These are phyloP conservation scores for Muntiacus muntjak DNA, from an alignment of 2,113 vertebrate genomes.

Conservation along the genomic window DNA sequence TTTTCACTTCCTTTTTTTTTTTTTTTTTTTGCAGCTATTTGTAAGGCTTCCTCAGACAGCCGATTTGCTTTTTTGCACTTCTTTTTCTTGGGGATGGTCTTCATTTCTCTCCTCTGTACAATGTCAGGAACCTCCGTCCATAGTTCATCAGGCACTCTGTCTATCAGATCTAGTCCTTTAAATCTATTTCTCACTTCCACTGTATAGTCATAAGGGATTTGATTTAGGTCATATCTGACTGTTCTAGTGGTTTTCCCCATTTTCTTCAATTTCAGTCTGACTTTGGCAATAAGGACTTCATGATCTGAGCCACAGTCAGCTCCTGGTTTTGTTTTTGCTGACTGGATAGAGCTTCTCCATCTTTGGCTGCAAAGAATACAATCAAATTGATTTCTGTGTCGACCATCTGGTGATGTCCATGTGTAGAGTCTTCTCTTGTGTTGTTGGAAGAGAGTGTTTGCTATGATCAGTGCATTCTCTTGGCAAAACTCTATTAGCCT, in stretches of 20 bases:
- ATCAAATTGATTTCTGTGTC: background rate
- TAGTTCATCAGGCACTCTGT: background rate
- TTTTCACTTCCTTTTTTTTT: background rate
- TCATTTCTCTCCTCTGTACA: background rate
- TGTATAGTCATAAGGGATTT: background rate
- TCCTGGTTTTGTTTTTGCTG: background rate
- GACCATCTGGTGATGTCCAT: background rate
- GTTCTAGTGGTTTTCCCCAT: background rate
- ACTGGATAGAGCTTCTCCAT: background rate
- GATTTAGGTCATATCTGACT: background rate
- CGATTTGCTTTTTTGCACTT: background rate
- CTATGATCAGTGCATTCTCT: background rate
- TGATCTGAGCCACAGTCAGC: background rate
- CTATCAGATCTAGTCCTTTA: background rate
- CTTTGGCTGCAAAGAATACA: background rate
- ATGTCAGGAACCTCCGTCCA: background rate
- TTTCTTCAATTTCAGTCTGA: background rate
- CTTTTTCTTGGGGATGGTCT: background rate
- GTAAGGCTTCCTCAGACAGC: background rate
- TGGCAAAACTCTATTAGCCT: background rate
- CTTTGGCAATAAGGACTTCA: background rate
- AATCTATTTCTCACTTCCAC: background rate
- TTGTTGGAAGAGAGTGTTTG: background rate
- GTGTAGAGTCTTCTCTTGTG: background rate
- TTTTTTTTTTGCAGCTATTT: background rate